phyloP scores from a whole-genome alignment of 2,797 vertebrate genomes.

The Eleutherodactylus coqui region DNA sequence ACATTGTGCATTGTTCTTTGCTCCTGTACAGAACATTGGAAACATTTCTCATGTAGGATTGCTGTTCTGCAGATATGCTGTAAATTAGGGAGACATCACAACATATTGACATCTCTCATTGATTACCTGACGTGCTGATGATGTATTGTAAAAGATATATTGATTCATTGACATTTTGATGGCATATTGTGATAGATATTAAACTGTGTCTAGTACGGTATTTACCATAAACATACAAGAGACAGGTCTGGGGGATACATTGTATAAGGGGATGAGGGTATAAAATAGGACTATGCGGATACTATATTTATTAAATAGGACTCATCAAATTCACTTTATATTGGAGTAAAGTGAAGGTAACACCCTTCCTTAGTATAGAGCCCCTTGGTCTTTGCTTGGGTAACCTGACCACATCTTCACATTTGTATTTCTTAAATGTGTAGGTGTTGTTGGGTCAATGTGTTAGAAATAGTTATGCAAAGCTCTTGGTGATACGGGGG shows the following conservation, averaged over 20 bases:
- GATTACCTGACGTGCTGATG: background rate
- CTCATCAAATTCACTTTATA: no score
- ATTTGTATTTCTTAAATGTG: no score
- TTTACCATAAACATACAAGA: background rate
- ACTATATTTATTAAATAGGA: no score
- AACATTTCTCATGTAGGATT: background rate
- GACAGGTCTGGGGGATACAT: background rate
- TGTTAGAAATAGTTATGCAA: no score
- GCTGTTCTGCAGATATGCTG: background rate
- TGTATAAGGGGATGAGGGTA: background rate
- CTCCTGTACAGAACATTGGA: background rate
- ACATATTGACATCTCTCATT: background rate
- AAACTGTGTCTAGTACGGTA: background rate
- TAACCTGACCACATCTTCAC: no score
- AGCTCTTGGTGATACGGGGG: no score
- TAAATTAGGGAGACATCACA: background rate
- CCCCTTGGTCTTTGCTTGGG: no score
- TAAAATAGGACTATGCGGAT: background rate
- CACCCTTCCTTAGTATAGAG: no score
- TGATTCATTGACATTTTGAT: constrained; percentile 25
- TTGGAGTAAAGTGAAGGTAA: no score
- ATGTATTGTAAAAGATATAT: constrained; percentile 6
- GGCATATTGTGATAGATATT: constrained; percentile 4
- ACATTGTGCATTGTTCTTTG: background rate
- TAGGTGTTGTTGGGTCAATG: no score